These are phyloP conservation scores for Copsychus sechellarum DNA, from an alignment of 2,113 vertebrate genomes.

Conservation along the genomic window DNA sequence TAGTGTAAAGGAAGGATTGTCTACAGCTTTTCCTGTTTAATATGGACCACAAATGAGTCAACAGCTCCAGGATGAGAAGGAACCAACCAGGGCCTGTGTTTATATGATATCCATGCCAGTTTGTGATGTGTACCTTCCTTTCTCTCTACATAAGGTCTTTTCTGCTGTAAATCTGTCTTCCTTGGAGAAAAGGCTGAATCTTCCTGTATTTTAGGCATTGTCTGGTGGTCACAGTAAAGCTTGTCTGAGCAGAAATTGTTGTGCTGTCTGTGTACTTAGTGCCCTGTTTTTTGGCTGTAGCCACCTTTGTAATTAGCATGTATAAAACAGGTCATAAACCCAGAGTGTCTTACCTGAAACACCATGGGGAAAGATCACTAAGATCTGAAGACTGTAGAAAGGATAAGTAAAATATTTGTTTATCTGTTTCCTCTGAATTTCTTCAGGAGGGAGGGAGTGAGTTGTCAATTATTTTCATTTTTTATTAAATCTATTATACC, in stretches of 20 bases:
- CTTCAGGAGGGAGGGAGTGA: neutral
- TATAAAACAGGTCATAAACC: neutral
- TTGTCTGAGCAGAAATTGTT: neutral
- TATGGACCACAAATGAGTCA: neutral
- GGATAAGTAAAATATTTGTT: neutral
- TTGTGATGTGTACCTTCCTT: neutral
- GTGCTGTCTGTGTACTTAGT: neutral
- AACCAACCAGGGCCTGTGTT: neutral
- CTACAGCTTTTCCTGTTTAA: neutral
- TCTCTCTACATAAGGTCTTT: neutral
- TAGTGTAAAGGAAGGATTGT: neutral
- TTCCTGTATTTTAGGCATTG: neutral
- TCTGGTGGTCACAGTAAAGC: neutral
- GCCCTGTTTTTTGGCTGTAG: neutral
- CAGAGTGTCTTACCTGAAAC: neutral
- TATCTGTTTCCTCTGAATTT: neutral
- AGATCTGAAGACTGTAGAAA: neutral
- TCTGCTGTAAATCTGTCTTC: neutral
- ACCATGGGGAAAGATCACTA: neutral
- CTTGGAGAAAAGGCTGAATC: neutral
- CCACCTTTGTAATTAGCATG: neutral
- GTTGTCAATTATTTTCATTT: neutral
- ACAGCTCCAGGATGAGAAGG: neutral
- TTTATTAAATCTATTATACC: neutral
- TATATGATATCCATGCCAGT: fast-evolving